Percentiles rank a stretch among this genome's conserved stretches.
Conservation (phyloP, 2,888 invertebrate genomes). For the Dexiosoma caninum region DNA sequence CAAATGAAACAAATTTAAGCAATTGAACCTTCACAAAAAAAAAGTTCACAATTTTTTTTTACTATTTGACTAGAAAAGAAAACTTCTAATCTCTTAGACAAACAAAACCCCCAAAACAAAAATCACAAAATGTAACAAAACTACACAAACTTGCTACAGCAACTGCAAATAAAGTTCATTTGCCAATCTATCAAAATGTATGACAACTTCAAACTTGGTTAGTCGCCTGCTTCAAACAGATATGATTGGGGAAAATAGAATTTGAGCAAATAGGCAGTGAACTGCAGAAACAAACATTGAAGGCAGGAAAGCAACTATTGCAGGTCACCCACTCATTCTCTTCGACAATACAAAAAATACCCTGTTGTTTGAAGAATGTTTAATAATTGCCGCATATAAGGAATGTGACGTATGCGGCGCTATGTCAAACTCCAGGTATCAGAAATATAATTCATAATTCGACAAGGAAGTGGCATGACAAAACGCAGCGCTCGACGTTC, state of each 20-base stretch:
- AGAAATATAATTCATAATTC: no score
- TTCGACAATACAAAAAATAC: no score
- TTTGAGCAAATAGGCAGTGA: neutral
- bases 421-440: no score
- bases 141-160: neutral
- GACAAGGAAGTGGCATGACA: no score
- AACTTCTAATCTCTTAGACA: constrained; percentile 41
- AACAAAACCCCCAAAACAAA: constrained; percentile 23
- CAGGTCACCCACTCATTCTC: neutral
- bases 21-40: constrained; percentile 22
- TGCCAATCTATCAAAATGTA: constrained; percentile 27
- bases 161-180: constrained; percentile 20
- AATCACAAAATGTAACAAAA: constrained; percentile 1
- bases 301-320: neutral
- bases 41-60: neutral
- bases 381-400: no score
- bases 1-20: neutral
- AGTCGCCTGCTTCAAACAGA: constrained; percentile 10
- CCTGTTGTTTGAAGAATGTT: no score
- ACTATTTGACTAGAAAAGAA: neutral
- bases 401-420: no score
- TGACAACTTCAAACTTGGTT: constrained; percentile 21
- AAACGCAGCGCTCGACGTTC: no score
- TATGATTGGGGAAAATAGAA: neutral
- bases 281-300: neutral